Evolutionary conservation across 2,113 vertebrate genomes (phyloP).

Genomic region (Antechinus flavipes): DNA sequence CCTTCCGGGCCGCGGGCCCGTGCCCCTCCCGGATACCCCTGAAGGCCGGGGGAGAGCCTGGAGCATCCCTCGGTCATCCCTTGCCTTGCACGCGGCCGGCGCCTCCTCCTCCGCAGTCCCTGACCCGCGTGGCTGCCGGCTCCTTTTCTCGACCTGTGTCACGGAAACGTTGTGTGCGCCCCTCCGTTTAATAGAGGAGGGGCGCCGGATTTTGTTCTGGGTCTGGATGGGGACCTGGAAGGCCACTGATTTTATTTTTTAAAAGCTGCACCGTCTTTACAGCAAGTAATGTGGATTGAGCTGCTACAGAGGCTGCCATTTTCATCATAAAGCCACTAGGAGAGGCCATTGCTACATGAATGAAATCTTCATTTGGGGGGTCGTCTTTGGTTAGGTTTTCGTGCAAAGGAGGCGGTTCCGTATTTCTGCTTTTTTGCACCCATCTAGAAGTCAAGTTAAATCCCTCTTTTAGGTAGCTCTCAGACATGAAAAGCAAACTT

Average conservation of each 20-base stretch:
- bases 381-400: background rate
- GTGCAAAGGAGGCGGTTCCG: too few relatives aligned
- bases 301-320: too few relatives aligned
- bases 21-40: too few relatives aligned
- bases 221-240: too few relatives aligned
- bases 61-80: too few relatives aligned
- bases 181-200: background rate
- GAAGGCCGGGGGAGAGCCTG: background rate
- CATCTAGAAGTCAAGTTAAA: background rate
- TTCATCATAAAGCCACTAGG: background rate
- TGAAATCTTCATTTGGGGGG: background rate
- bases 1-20: background rate
- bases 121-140: too few relatives aligned
- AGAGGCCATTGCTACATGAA: background rate
- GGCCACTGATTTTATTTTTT: too few relatives aligned
- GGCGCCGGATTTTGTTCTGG: too few relatives aligned
- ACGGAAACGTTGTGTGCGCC: too few relatives aligned
- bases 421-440: background rate
- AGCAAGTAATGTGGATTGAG: too few relatives aligned
- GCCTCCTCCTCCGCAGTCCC: background rate
- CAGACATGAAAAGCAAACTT: background rate
- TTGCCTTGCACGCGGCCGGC: background rate
- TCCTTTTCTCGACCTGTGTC: accelerated
- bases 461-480: background rate
- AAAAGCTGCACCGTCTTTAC: too few relatives aligned